Percentiles rank a stretch among this genome's conserved stretches.
Conservation (phyloP, 92 coral and sea anemone genomes). For the Micromussa lordhowensis region DNA sequence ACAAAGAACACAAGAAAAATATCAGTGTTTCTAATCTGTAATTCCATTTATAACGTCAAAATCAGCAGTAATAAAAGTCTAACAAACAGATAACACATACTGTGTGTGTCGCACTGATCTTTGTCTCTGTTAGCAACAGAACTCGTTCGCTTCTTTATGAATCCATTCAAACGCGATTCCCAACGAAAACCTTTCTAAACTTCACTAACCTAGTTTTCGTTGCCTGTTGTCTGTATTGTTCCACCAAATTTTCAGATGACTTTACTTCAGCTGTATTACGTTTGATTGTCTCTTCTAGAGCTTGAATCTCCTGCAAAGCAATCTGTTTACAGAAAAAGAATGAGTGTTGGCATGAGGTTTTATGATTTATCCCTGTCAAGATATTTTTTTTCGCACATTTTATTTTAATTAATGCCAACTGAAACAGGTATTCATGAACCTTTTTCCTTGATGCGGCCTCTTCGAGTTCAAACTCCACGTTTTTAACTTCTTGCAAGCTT, state of each 20-base stretch:
- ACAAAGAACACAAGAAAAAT: not conserved
- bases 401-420: not conserved
- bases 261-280: constrained; percentile 88
- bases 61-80: too few relatives aligned
- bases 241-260: constrained; percentile 90
- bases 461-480: constrained; percentile 82
- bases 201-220: constrained; percentile 87
- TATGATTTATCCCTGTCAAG: not conserved
- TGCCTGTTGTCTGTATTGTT: constrained; percentile 95
- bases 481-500: constrained; percentile 71
- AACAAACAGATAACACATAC: too few relatives aligned
- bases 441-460: constrained; percentile 81
- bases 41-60: not conserved
- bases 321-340: constrained; percentile 52
- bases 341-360: not conserved
- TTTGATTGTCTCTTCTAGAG: constrained; percentile 78
- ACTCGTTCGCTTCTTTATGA: too few relatives aligned
- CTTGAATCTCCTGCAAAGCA: constrained; percentile 79
- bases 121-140: too few relatives aligned
- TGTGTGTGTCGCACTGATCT: too few relatives aligned
- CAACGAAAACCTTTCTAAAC: not conserved
- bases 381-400: not conserved
- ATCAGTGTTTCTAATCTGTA: not conserved
- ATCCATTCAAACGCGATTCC: not conserved
- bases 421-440: constrained; percentile 39